Evolutionary conservation across 1,140 invertebrate genomes (phyloP), one percentile per base, ranked within the genome.

Genomic region (Rhizoglyphus robini): DNA sequence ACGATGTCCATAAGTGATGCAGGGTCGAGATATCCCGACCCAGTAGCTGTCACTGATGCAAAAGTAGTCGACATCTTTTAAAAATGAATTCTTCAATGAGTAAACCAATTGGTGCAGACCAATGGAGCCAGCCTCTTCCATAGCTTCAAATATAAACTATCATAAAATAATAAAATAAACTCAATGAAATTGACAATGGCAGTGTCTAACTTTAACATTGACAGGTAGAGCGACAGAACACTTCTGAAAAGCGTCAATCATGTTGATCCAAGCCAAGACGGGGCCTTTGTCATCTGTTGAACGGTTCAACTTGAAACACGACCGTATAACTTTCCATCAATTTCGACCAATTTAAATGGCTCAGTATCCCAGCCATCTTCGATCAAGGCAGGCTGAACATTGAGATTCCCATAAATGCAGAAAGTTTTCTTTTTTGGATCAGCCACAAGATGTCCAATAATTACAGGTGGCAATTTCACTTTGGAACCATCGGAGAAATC

Each of bases 31-130:
- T 41, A 86, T 96, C 8, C 95, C 94, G 25, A 99, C 76, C 96
- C 95, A 99, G 73, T 98, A 99, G 78, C 96, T 99, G 74, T 99
- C 96, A 47, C 93, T 96, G 72, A 99, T 97, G 74, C 93, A 96
- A 32, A 96, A 89, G 79, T 85, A 96, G 75, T 98, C 94, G 0
- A 94, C 84, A 74, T 83, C 81, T 70, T 77, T 80, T 18, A 97
- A 80, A 74, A 96, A 98, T 62, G 76, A 78, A 63, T 84, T 80
- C 75, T 92, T 91, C 68, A 81, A 78, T 3, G 83, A 74, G 68
- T 82, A 77, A 1, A 99, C 77, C n/a, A 96, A 76, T 3, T 90
- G 86, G 75, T 98, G 92, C 15, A 99, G 78, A 30, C 95, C 95
- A 76, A 90, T 88, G 67, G 92, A 96, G 4, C 95, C 94, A 72